A percentile compares a stretch with the other conserved stretches of the same genome.
phyloP scores from a whole-genome alignment of 1,140 invertebrate genomes.

The Amyelois transitella region DNA sequence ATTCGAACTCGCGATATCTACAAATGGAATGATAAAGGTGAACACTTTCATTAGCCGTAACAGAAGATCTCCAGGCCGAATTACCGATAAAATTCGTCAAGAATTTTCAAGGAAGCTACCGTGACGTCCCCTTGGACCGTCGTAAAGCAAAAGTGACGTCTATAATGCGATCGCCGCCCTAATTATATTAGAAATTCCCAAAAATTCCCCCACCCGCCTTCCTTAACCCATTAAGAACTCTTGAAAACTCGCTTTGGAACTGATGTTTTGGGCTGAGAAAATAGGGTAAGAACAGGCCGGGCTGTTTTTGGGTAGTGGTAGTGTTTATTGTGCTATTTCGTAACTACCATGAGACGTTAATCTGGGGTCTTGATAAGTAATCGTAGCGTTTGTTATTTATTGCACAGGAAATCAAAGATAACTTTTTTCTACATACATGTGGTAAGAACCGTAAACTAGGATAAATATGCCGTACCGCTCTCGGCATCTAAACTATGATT shows the following conservation, averaged over 20 bases:
- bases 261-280: conserved; percentile 6
- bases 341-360: too few species aligned
- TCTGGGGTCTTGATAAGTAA: too few species aligned
- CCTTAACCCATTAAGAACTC: conserved; percentile 64
- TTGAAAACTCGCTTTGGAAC: conserved; percentile 49
- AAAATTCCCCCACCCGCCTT: conserved; percentile 46
- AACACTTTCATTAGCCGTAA: not conserved
- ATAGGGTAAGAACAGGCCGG: not conserved
- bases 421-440: too few species aligned
- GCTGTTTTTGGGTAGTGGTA: too few species aligned
- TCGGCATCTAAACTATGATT: too few species aligned
- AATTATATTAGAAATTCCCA: conserved; percentile 62
- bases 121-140: conserved; percentile 35
- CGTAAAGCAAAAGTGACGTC: conserved; percentile 62
- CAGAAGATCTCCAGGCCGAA: conserved; percentile 5
- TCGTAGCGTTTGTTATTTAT: too few species aligned
- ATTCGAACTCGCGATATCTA: not conserved
- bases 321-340: not conserved
- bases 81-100: conserved; percentile 40
- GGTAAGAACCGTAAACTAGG: too few species aligned
- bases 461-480: too few species aligned
- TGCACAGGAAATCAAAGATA: too few species aligned
- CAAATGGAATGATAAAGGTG: conserved; percentile 2
- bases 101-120: conserved; percentile 19
- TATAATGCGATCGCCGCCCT: conserved; percentile 57